Evolutionary conservation across 2,888 invertebrate genomes (phyloP).

Genomic region (Ischnus inquisitorius): DNA sequence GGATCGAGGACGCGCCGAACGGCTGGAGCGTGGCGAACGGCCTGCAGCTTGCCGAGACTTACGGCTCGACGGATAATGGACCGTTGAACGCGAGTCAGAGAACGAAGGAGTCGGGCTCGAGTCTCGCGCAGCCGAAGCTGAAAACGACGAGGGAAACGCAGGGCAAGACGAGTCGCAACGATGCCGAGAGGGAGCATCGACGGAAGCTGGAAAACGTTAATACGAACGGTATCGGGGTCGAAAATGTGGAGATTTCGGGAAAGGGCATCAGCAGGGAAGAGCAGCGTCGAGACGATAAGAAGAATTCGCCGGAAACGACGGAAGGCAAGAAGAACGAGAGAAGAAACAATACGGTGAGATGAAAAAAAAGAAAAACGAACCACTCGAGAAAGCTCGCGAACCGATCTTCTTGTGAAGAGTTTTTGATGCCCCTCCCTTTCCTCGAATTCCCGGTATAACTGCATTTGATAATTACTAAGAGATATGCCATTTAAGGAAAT

Average conservation of each 20-base stretch:
- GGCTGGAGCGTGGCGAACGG: slow-evolving; percentile 74
- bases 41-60: slow-evolving; percentile 49
- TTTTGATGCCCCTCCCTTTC: too few relatives aligned
- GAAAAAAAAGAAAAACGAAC: slow-evolving; percentile 3
- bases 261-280: not conserved
- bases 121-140: not conserved
- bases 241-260: not conserved
- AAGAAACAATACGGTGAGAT: slow-evolving; percentile 54
- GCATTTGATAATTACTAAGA: too few relatives aligned
- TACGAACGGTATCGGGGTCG: not conserved
- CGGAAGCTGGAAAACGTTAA: slow-evolving; percentile 7
- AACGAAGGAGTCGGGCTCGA: slow-evolving; percentile 48
- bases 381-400: not conserved
- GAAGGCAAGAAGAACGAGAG: slow-evolving; percentile 1
- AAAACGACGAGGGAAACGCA: slow-evolving; percentile 53
- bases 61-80: slow-evolving; percentile 50
- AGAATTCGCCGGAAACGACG: slow-evolving; percentile 29
- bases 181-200: slow-evolving; percentile 64
- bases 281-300: not conserved
- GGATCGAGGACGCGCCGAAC: slow-evolving; percentile 84
- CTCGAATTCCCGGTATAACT: too few relatives aligned
- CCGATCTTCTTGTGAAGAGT: too few relatives aligned
- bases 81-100: slow-evolving; percentile 55
- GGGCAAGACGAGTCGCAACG: slow-evolving; percentile 42
- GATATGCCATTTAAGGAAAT: too few relatives aligned